Evolutionary conservation across 2,888 invertebrate genomes (phyloP).

Genomic region (Parnassius apollo): DNA sequence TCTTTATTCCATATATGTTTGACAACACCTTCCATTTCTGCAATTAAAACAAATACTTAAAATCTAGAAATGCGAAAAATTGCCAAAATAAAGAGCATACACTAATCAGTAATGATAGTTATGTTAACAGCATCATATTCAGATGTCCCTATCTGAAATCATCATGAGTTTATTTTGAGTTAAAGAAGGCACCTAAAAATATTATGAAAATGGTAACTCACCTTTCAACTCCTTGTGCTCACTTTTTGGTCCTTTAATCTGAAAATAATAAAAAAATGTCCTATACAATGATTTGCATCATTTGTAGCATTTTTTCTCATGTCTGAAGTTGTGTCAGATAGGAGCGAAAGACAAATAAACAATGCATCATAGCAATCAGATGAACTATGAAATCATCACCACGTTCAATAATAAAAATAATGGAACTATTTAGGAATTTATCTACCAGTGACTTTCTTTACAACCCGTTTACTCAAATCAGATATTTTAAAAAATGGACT

Average conservation of each 20-base stretch:
- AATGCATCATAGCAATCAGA: constrained; percentile 46
- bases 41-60: neutral
- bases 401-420: too few relatives aligned
- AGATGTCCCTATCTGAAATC: constrained; percentile 40
- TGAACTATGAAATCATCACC: constrained; percentile 57
- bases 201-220: neutral
- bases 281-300: neutral
- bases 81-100: neutral
- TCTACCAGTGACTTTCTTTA: too few relatives aligned
- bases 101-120: constrained; percentile 34
- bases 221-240: neutral
- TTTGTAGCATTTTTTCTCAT: neutral
- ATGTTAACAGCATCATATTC: constrained; percentile 37
- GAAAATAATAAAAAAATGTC: neutral
- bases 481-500: neutral
- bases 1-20: neutral
- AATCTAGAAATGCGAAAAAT: neutral
- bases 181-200: neutral
- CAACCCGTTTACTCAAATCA: too few relatives aligned
- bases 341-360: constrained; percentile 56
- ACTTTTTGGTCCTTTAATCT: neutral
- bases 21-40: neutral
- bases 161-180: constrained; percentile 25
- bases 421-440: neutral
- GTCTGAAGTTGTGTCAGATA: constrained; percentile 61